These are phyloP conservation scores for Ditylenchus weischeri DNA, from an alignment of 2,888 invertebrate species.

Conservation along the genomic window DNA sequence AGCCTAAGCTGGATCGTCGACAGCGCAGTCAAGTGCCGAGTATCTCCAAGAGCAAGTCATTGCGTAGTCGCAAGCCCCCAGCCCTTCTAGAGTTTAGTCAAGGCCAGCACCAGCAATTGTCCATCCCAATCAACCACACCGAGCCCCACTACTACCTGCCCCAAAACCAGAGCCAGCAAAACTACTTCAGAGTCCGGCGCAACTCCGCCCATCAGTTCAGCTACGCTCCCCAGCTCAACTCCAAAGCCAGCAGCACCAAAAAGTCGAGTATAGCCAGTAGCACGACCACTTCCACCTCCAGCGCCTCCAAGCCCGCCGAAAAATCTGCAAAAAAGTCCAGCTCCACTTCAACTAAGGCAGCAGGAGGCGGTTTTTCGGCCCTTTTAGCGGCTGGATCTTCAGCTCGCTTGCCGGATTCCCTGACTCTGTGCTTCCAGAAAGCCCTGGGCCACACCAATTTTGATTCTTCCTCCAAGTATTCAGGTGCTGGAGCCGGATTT, in stretches of 20 bases:
- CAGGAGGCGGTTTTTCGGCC: slow-evolving; percentile 11
- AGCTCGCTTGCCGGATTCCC: slow-evolving; percentile 50
- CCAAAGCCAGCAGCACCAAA: slow-evolving; percentile 9
- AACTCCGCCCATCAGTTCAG: neutral
- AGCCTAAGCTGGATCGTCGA: slow-evolving; percentile 28
- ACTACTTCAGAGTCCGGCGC: slow-evolving; percentile 6
- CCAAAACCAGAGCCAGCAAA: neutral
- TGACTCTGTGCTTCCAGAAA: slow-evolving; percentile 47
- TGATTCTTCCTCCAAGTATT: neutral
- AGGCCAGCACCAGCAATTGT: slow-evolving; percentile 9
- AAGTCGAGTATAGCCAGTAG: slow-evolving; percentile 15
- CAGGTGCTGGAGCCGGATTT: slow-evolving; percentile 1
- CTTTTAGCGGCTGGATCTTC: slow-evolving; percentile 31
- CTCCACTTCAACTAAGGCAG: slow-evolving; percentile 7
- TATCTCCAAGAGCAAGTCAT: slow-evolving; percentile 11
- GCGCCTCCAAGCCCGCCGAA: slow-evolving; percentile 4
- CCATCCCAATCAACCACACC: slow-evolving; percentile 2
- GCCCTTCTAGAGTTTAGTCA: neutral
- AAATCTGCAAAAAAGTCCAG: neutral
- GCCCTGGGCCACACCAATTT: slow-evolving; percentile 21
- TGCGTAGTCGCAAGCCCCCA: slow-evolving; percentile 3
- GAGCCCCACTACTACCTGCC: neutral
- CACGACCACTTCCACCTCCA: slow-evolving; percentile 23
- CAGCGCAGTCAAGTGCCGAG: slow-evolving; percentile 24
- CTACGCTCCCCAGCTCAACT: neutral